Evolutionary conservation across 2,797 vertebrate species (phyloP).

Genomic region (Acanthiza pusilla): DNA sequence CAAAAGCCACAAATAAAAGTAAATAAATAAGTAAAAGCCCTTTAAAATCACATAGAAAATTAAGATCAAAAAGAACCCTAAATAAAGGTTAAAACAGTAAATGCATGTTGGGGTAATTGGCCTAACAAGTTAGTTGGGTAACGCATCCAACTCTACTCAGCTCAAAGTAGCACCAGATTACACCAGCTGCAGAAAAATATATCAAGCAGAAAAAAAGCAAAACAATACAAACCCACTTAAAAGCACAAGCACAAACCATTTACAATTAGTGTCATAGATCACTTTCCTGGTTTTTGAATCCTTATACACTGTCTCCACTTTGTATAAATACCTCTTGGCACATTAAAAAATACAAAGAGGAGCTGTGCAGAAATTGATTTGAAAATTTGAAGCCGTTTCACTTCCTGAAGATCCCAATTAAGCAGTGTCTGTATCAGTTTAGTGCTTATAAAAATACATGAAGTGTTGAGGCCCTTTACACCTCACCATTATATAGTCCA

Average conservation of each 20-base stretch:
- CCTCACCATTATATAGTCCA: background rate
- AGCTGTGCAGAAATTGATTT: background rate
- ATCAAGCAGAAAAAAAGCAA: background rate
- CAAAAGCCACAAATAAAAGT: background rate
- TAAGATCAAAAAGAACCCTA: background rate
- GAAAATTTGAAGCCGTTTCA: background rate
- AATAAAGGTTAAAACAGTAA: background rate
- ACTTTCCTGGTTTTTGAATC: background rate
- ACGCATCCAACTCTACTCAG: background rate
- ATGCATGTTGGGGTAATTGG: background rate
- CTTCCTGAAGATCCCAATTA: background rate
- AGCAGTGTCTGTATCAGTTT: background rate
- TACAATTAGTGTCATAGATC: background rate
- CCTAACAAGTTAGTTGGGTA: background rate
- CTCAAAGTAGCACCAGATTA: background rate
- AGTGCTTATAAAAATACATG: background rate
- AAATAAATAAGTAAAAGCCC: background rate
- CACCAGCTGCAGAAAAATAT: background rate
- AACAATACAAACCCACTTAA: background rate
- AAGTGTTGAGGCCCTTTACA: background rate
- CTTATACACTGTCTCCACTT: background rate
- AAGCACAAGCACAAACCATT: background rate
- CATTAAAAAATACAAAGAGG: background rate
- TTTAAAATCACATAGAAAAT: background rate
- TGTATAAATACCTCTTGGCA: background rate